phyloP scores from a whole-genome alignment of 2,797 vertebrate genomes.

The Trichosurus vulpecula region DNA sequence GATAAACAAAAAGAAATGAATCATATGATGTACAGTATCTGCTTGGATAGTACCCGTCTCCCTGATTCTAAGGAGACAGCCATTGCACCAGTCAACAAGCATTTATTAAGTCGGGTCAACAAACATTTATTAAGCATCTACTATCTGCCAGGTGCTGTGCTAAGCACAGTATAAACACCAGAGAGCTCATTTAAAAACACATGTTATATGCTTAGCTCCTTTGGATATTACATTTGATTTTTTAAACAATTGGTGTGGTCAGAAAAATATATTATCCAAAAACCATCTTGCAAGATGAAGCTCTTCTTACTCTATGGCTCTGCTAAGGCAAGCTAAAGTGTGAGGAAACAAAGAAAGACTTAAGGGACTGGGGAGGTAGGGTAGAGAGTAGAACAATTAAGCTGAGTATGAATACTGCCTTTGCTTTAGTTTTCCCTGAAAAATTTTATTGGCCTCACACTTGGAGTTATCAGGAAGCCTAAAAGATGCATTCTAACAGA shows the following conservation, averaged over 20 bases:
- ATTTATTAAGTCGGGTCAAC: not conserved
- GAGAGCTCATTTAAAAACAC: not conserved
- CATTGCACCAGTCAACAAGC: not conserved
- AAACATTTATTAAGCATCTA: not conserved
- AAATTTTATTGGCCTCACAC: slow-evolving; percentile 49
- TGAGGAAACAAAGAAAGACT: not conserved
- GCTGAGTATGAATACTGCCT: slow-evolving; percentile 10
- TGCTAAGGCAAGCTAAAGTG: not conserved
- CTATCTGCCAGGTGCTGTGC: not conserved
- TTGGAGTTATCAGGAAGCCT: slow-evolving; percentile 66
- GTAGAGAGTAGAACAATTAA: not conserved
- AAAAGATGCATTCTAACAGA: slow-evolving; percentile 50
- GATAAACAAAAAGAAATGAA: not conserved
- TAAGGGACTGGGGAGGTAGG: not conserved
- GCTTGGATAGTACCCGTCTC: not conserved
- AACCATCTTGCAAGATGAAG: not conserved
- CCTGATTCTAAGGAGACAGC: not conserved
- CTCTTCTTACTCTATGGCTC: slow-evolving; percentile 35
- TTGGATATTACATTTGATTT: not conserved
- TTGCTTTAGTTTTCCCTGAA: slow-evolving; percentile 63
- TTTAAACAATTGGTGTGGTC: not conserved
- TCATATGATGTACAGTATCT: not conserved
- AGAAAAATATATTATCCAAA: slow-evolving; percentile 32
- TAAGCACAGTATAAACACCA: not conserved
- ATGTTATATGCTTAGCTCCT: not conserved